phyloP scores from a whole-genome alignment of 2,113 vertebrate genomes.

The Plecotus auritus region DNA sequence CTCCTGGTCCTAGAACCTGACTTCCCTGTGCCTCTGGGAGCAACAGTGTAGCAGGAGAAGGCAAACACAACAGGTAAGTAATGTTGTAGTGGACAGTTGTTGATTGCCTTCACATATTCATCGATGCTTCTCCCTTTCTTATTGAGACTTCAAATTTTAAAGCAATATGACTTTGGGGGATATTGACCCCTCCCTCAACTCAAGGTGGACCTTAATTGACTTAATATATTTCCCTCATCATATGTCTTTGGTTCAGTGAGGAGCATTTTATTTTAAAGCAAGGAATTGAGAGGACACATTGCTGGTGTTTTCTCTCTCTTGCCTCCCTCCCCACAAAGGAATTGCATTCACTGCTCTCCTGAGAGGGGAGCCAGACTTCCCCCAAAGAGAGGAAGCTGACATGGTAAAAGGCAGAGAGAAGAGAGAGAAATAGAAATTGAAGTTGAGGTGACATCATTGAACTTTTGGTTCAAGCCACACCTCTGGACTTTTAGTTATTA shows the following conservation, averaged over 20 bases:
- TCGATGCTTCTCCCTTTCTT: background rate
- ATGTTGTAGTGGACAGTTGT: background rate
- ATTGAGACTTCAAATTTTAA: background rate
- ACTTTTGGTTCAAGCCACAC: background rate
- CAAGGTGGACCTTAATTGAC: background rate
- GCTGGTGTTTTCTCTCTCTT: background rate
- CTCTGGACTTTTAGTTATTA: background rate
- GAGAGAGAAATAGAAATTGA: background rate
- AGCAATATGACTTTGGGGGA: background rate
- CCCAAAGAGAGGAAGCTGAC: background rate
- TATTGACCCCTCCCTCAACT: background rate
- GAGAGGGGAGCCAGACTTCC: background rate
- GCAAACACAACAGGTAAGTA: background rate
- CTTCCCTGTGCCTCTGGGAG: background rate
- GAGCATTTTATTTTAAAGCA: background rate
- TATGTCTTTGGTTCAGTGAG: background rate
- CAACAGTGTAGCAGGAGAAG: background rate
- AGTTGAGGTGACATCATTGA: background rate
- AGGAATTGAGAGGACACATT: background rate
- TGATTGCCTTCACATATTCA: background rate
- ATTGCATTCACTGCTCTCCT: background rate
- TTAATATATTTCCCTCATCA: background rate
- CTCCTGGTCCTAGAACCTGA: too few relatives aligned
- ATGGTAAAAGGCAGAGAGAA: background rate
- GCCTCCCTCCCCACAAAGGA: background rate